These are phyloP conservation scores for Orius insidiosus DNA, from an alignment of 1,140 invertebrate species.

Conservation along the genomic window DNA sequence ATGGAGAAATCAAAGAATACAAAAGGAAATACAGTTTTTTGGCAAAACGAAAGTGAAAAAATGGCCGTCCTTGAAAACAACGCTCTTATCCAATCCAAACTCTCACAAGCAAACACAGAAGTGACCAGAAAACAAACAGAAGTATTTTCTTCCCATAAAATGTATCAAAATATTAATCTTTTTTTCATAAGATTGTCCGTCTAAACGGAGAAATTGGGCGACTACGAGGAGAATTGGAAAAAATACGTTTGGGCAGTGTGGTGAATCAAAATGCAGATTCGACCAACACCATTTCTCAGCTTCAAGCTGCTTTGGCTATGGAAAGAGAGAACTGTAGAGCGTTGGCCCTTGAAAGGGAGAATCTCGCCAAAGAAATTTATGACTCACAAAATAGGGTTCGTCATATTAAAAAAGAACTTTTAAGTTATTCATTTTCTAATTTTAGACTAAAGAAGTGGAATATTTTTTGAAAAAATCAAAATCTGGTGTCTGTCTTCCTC, in stretches of 20 bases:
- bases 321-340: conserved; percentile 16
- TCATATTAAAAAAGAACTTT: not conserved
- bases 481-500: not conserved
- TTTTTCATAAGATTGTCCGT: conserved; percentile 15
- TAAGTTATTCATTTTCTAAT: not conserved
- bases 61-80: conserved; percentile 8
- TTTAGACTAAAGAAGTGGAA: conserved; percentile 9
- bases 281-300: conserved; percentile 14
- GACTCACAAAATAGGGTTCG: conserved; percentile 18
- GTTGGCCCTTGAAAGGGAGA: conserved; percentile 15
- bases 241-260: conserved; percentile 13
- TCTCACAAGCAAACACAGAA: conserved; percentile 15
- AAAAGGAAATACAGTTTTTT: conserved; percentile 10
- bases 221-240: conserved; percentile 17
- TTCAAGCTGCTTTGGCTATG: conserved; percentile 16
- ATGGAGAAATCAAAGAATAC: conserved; percentile 12
- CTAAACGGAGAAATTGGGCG: conserved; percentile 14
- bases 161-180: not conserved
- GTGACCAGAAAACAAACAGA: conserved; percentile 16
- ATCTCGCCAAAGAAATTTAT: conserved; percentile 15
- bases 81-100: conserved; percentile 13
- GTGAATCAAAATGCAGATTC: conserved; percentile 1
- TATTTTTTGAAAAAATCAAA: conserved; percentile 3
- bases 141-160: not conserved
- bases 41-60: conserved; percentile 12